phyloP scores from a whole-genome alignment of 2,113 vertebrate genomes.

The Labeo catla region DNA sequence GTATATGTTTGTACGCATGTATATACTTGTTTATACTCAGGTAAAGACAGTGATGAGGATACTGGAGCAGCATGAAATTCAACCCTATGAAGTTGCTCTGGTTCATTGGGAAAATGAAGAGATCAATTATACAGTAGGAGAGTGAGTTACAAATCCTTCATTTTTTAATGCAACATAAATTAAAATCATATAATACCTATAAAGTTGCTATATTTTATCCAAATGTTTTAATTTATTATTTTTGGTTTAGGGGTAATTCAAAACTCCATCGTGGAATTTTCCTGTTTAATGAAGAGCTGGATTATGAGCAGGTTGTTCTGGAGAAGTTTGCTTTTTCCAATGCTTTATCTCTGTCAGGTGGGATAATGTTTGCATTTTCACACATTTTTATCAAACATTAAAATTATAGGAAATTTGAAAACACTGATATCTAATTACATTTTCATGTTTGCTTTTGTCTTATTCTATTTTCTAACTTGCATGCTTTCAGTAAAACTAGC shows the following conservation, averaged over 20 bases:
- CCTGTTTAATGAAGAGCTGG: conserved; percentile 80
- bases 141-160: conserved; percentile 75
- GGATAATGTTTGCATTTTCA: conserved; percentile 51
- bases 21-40: conserved; percentile 66
- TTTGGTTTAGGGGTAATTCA: conserved; percentile 83
- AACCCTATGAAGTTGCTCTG: conserved; percentile 92
- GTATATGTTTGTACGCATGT: not conserved
- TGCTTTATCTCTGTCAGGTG: conserved; percentile 93
- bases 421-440: not conserved
- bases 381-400: not conserved
- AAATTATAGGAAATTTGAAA: not conserved
- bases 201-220: not conserved
- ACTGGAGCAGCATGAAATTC: conserved; percentile 91
- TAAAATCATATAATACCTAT: not conserved
- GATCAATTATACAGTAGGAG: conserved; percentile 87
- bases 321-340: conserved; percentile 99
- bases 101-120: conserved; percentile 99
- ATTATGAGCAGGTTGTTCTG: conserved; percentile 81
- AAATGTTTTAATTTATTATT: not conserved
- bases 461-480: not conserved
- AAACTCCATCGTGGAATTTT: conserved; percentile 91
- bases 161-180: not conserved
- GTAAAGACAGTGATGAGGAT: conserved; percentile 85
- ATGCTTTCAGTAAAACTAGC: conserved; percentile 90
- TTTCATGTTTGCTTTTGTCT: not conserved